A percentile compares a stretch with the other conserved stretches of the same genome.
Evolutionary conservation across 2,797 vertebrate genomes (phyloP).

Genomic region (Enteromius paludinosus): DNA sequence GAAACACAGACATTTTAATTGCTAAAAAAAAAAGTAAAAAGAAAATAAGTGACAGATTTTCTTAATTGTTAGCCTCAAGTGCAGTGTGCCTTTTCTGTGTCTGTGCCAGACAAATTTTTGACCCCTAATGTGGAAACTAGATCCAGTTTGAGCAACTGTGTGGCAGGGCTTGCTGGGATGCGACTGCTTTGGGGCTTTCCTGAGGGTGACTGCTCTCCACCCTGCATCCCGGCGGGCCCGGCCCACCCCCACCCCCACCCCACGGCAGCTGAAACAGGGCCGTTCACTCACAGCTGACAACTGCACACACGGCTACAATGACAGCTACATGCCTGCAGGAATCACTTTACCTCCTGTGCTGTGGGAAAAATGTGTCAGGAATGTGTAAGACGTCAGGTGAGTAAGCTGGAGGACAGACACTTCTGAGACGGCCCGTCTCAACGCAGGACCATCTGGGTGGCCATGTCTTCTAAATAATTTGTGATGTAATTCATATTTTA

Average conservation of each 20-base stretch:
- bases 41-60: neutral
- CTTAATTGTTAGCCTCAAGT: neutral
- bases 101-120: neutral
- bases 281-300: constrained; percentile 81
- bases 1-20: constrained; percentile 9
- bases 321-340: constrained; percentile 53
- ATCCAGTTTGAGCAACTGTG: constrained; percentile 41
- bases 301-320: constrained; percentile 74
- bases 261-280: constrained; percentile 85
- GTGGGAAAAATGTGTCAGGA: constrained; percentile 18
- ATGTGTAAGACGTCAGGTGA: constrained; percentile 45
- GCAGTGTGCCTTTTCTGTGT: neutral
- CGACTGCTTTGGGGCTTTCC: constrained; percentile 19
- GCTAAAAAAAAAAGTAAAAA: neutral
- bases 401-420: constrained; percentile 24
- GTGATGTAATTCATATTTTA: neutral
- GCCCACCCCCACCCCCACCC: constrained; percentile 26
- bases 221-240: constrained; percentile 70
- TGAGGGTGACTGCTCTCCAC: constrained; percentile 61
- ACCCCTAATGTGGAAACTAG: constrained; percentile 8
- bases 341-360: constrained; percentile 50
- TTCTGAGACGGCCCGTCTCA: neutral
- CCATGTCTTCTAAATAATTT: neutral
- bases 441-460: neutral
- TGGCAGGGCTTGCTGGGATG: constrained; percentile 27